Base-by-base conservation (phyloP, 2,888 invertebrate genomes). In the Leptopilina myrica region DNA sequence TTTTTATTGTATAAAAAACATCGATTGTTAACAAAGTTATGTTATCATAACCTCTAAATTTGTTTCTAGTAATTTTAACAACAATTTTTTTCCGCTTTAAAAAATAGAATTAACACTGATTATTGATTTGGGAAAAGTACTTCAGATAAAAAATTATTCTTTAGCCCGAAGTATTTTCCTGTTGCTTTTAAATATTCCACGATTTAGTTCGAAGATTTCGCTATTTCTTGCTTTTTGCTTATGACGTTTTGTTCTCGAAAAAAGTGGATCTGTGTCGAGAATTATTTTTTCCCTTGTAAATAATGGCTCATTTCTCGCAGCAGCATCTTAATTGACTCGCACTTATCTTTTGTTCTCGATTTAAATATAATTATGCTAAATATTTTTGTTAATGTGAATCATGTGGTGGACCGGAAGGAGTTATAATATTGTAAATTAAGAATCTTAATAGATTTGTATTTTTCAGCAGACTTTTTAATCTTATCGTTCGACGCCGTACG, bases 401-500 rank as follows among this genome's bases (percentile, higher is more conserved):
- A 73, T 56, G 56, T 33, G 73, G 56, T 56, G 53, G 15, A 1
- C 12, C 15, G 46, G 46, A 46, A 46, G 65, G 11, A 20, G 11
- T 49, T 43, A 8, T 43, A 43, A 7, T 43, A 43, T 49, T 40
- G 12, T 15, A 67, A 67, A 66, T 66, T 49, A 43, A 20, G 15
- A 43, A 7, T 49, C 49, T 49, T 67, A 67, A 20, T n/a, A 67
- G 20, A 67, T 46, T 46, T 62, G 20, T 62, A 62, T 46, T 66
- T 43, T 46, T 15, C 46, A 66, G 46, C 66, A 43, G 11, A 66
- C 46, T 66, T 66, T 66, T 66, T 66, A 66, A 66, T 66, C 66
- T 66, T 66, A 66, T 66, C 66, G n/a, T 66, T 40, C 43, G 66
- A 43, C 43, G 66, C 66, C 43, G 46, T 8, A 43, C 15, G 43